These are phyloP conservation scores for Paragorgia papillata DNA, from an alignment of 92 coral and sea anemone species.

Conservation along the genomic window DNA sequence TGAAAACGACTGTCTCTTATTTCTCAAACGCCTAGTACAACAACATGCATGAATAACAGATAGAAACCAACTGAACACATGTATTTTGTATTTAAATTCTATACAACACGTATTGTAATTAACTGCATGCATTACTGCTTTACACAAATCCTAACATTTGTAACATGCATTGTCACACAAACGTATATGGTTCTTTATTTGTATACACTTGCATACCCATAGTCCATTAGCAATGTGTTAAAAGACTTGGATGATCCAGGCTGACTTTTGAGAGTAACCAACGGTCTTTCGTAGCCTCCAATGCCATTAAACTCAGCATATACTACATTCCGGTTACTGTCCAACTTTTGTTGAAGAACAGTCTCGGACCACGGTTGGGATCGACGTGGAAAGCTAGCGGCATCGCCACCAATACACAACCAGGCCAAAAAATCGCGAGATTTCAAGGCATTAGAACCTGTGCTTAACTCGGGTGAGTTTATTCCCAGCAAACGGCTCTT, in stretches of 20 bases:
- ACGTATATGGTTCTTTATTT: too few species aligned
- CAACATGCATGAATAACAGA: too few species aligned
- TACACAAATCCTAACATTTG: too few species aligned
- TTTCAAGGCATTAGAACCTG: background rate
- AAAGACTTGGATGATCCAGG: background rate
- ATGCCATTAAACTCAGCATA: constrained; percentile 11
- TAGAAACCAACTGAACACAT: too few species aligned
- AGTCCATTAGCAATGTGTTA: constrained; percentile 5
- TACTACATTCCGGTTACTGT: background rate
- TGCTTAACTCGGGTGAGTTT: background rate
- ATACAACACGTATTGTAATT: too few species aligned
- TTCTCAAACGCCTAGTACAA: too few species aligned
- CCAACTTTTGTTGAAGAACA: background rate
- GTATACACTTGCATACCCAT: background rate
- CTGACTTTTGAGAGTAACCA: background rate
- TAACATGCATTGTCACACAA: too few species aligned
- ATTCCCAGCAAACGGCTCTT: constrained; percentile 19
- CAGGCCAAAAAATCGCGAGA: constrained; percentile 30
- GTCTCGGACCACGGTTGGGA: background rate
- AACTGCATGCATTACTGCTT: too few species aligned
- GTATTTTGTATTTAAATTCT: too few species aligned
- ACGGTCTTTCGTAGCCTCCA: constrained; percentile 4
- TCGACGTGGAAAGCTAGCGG: background rate
- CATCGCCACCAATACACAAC: constrained; percentile 11
- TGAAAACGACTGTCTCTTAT: too few species aligned